phyloP scores from a whole-genome alignment of 2,113 vertebrate genomes.

The Arothron firmamentum region DNA sequence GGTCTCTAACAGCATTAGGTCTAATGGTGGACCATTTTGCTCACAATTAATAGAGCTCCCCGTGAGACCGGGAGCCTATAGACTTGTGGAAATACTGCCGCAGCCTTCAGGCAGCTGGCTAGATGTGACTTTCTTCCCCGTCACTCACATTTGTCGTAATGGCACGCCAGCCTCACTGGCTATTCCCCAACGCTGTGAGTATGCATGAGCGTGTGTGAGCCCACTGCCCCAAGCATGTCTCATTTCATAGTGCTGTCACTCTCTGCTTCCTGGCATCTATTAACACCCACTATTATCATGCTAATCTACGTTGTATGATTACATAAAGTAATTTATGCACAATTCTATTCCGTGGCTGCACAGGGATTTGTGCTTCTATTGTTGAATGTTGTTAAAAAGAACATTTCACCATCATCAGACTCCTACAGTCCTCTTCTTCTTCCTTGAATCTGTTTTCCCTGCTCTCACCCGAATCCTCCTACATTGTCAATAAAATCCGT shows the following conservation, averaged over 20 bases:
- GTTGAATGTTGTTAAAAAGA: conserved; percentile 79
- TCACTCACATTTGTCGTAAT: conserved; percentile 78
- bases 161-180: conserved; percentile 69
- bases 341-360: conserved; percentile 87
- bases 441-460: conserved; percentile 25
- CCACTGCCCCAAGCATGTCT: conserved; percentile 91
- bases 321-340: conserved; percentile 99
- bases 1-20: conserved; percentile 65
- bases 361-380: conserved; percentile 78
- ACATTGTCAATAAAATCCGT: conserved; percentile 42
- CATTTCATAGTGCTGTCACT: conserved; percentile 97
- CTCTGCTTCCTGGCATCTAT: conserved; percentile 98
- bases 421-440: conserved; percentile 19
- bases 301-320: conserved; percentile 99
- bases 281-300: conserved; percentile 99
- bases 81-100: conserved; percentile 69
- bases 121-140: conserved; percentile 72
- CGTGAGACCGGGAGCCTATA: conserved; percentile 69
- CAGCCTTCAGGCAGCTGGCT: conserved; percentile 70
- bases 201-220: conserved; percentile 77
- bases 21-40: conserved; percentile 70
- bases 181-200: conserved; percentile 79
- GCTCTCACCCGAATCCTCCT: conserved; percentile 26
- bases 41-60: conserved; percentile 74
- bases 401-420: conserved; percentile 31